Percentiles rank a stretch among this genome's conserved stretches.
Conservation (phyloP, 1,140 invertebrate genomes). For the Agrilus planipennis region DNA sequence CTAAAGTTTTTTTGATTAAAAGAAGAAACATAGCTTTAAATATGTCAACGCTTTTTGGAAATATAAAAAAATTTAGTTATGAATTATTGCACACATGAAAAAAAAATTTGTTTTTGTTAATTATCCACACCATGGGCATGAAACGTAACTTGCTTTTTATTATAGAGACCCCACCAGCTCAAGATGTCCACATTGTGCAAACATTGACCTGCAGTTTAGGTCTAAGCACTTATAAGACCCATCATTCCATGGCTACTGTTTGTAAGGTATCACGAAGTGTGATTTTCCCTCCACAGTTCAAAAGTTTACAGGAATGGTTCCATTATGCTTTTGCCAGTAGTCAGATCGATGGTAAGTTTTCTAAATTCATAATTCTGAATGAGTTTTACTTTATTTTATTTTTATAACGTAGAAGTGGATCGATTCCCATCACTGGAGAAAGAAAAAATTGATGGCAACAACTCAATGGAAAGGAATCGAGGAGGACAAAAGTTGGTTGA, state of each 20-base stretch:
- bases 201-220: conserved; percentile 84
- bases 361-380: no score
- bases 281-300: conserved; percentile 90
- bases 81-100: no score
- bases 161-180: conserved; percentile 21
- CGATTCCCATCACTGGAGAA: conserved; percentile 77
- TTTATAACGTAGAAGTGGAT: conserved; percentile 80
- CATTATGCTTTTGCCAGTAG: conserved; percentile 89
- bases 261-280: conserved; percentile 82
- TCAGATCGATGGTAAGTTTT: conserved; percentile 77
- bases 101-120: no score
- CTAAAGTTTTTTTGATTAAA: no score
- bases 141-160: neutral
- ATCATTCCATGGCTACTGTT: conserved; percentile 84
- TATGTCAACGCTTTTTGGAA: no score
- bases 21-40: no score
- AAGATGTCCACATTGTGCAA: conserved; percentile 66
- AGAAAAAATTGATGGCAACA: conserved; percentile 43
- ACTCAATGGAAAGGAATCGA: conserved; percentile 38
- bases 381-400: no score
- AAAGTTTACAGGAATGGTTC: conserved; percentile 91
- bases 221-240: conserved; percentile 50
- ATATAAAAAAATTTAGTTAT: no score
- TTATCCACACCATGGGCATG: no score
- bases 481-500: conserved; percentile 49